Percentiles rank a stretch among this genome's conserved stretches.
Evolutionary conservation across 1,140 invertebrate species (phyloP).

Genomic region (Hypsibius dujardini): DNA sequence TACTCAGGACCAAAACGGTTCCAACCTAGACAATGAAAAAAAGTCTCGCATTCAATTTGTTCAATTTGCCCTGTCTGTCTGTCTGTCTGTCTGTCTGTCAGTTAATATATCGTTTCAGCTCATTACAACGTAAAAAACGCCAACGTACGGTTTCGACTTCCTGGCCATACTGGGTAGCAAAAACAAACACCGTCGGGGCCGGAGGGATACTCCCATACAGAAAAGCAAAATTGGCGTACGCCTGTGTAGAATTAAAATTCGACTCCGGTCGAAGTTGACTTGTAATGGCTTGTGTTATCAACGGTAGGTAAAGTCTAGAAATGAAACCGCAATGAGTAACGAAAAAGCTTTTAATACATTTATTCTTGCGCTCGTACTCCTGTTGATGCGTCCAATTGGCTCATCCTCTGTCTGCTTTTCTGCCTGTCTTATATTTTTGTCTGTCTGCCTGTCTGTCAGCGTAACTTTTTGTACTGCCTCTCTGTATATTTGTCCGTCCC

Average conservation of each 20-base stretch:
- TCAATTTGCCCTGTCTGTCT: no score
- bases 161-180: constrained; percentile 66
- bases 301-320: constrained; percentile 57
- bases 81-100: no score
- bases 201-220: constrained; percentile 87
- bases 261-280: constrained; percentile 49
- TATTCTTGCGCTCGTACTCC: no score
- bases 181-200: constrained; percentile 82
- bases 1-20: constrained; percentile 75
- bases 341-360: no score
- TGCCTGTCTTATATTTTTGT: no score
- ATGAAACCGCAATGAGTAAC: constrained; percentile 20
- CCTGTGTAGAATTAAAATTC: constrained; percentile 50
- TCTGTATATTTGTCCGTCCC: no score
- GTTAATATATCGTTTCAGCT: not conserved
- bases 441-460: not conserved
- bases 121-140: constrained; percentile 17
- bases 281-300: constrained; percentile 67
- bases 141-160: constrained; percentile 60
- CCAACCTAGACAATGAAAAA: constrained; percentile 46
- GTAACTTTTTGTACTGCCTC: no score
- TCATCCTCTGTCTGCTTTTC: no score
- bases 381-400: no score
- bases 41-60: not conserved
- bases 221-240: constrained; percentile 77